Conservation (phyloP, 2,797 vertebrate genomes). For the Hemitrygon akajei region DNA sequence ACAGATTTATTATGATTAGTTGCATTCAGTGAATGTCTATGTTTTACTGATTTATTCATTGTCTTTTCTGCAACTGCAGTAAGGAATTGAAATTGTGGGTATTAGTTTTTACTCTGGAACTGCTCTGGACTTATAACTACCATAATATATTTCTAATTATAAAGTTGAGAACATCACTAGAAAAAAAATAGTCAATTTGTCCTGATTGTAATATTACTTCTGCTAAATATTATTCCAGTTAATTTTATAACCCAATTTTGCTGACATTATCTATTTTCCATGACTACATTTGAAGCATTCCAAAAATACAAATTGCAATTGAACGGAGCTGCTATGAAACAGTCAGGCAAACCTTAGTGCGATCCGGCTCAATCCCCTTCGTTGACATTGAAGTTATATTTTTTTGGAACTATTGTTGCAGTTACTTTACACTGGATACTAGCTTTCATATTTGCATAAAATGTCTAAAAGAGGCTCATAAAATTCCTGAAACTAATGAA, state of each 20-base stretch:
- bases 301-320: slow-evolving; percentile 23
- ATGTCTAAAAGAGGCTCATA: slow-evolving; percentile 12
- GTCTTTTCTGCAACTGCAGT: not conserved
- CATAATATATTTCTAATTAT: not conserved
- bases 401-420: not conserved
- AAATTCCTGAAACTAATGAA: not conserved
- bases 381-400: not conserved
- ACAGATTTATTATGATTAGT: not conserved
- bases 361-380: not conserved
- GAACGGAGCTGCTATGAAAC: too few species aligned
- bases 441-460: slow-evolving; percentile 9
- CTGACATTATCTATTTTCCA: not conserved
- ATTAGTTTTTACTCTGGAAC: not conserved
- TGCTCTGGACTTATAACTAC: not conserved
- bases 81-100: not conserved
- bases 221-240: not conserved
- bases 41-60: slow-evolving; percentile 11
- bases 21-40: not conserved
- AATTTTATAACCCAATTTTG: slow-evolving; percentile 10
- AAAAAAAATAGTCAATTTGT: not conserved
- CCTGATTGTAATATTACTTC: not conserved
- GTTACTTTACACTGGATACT: not conserved
- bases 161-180: not conserved
- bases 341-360: not conserved
- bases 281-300: not conserved